Evolutionary conservation across 64 coral and sea anemone genomes (phyloP).

Genomic region (Hydrozoanthus tunicans): DNA sequence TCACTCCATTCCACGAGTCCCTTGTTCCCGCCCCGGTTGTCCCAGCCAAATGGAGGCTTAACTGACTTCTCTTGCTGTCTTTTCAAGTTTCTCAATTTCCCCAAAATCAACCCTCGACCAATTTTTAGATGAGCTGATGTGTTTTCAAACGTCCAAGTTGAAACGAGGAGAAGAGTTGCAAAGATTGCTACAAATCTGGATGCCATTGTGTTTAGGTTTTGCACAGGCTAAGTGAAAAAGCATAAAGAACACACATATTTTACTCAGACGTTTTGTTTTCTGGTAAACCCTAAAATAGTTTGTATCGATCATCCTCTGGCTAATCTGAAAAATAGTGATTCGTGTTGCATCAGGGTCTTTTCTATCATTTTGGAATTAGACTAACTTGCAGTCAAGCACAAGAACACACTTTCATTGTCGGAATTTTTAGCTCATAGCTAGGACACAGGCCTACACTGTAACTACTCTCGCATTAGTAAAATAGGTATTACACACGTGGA

Average conservation of each 20-base stretch:
- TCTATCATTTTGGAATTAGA: no score
- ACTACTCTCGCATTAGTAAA: no score
- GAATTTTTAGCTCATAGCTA: no score
- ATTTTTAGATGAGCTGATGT: slow-evolving; percentile 35
- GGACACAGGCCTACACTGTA: no score
- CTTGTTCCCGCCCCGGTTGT: neutral
- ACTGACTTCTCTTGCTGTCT: neutral
- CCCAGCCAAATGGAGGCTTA: neutral
- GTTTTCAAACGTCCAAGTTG: neutral
- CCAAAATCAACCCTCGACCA: slow-evolving; percentile 23
- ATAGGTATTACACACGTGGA: no score
- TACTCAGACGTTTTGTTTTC: no score
- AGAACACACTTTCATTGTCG: no score
- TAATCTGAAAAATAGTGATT: no score
- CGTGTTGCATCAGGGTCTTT: no score
- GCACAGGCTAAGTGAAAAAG: neutral
- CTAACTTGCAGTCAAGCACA: no score
- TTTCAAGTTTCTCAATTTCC: neutral
- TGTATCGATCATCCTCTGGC: no score
- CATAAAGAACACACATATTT: neutral
- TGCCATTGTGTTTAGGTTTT: slow-evolving; percentile 1
- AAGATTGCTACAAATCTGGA: neutral
- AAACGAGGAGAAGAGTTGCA: slow-evolving; percentile 1
- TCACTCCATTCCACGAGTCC: neutral
- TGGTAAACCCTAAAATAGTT: no score